phyloP scores from a whole-genome alignment of 2,888 invertebrate genomes.

The Mythimna loreyi region DNA sequence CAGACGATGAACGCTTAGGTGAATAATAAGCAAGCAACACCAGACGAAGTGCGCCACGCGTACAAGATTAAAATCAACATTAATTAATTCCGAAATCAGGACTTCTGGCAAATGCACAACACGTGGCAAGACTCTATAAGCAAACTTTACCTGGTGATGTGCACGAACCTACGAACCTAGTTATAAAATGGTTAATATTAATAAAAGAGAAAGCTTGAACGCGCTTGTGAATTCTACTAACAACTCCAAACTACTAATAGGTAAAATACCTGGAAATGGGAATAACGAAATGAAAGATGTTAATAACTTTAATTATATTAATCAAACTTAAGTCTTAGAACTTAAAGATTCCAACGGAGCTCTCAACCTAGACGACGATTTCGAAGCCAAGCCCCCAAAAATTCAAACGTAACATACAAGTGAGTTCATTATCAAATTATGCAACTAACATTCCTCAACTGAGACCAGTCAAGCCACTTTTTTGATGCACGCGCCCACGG shows the following conservation, averaged over 20 bases:
- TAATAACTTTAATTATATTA: not conserved
- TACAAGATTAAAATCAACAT: conserved; percentile 21
- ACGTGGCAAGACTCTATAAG: conserved; percentile 10
- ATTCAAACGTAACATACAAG: not conserved
- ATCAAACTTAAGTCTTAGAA: not conserved
- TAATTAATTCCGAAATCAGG: conserved; percentile 25
- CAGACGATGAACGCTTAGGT: not conserved
- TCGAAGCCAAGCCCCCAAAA: conserved; percentile 46
- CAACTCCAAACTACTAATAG: not conserved
- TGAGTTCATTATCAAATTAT: conserved; percentile 48
- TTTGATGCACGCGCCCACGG: conserved; percentile 24
- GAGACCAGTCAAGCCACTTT: conserved; percentile 40
- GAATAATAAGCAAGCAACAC: conserved; percentile 28
- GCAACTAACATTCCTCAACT: conserved; percentile 39
- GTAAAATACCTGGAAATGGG: not conserved
- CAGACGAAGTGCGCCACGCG: conserved; percentile 10
- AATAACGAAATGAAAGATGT: not conserved
- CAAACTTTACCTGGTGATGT: not conserved
- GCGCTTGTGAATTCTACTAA: not conserved
- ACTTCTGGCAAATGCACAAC: conserved; percentile 22
- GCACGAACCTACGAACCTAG: not conserved
- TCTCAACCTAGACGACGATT: not conserved
- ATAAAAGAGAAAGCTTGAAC: not conserved
- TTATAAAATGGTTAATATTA: not conserved
- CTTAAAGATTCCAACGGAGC: not conserved